Percentiles rank a stretch among this genome's conserved stretches.
These are phyloP conservation scores for Adela reaumurella DNA, from an alignment of 2,888 invertebrate genomes.

Conservation along the genomic window DNA sequence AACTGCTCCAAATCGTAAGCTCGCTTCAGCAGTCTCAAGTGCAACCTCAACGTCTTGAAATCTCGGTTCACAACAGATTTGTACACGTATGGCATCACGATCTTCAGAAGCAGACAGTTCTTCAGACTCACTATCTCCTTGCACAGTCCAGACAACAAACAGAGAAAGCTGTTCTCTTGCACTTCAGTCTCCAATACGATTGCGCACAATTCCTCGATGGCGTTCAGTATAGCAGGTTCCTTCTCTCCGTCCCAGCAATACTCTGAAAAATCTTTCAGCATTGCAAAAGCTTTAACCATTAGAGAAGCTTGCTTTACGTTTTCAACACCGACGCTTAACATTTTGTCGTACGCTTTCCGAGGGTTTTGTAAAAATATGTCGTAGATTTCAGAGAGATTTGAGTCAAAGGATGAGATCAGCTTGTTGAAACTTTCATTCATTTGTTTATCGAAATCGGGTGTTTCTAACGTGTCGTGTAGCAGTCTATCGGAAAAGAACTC, in stretches of 20 bases:
- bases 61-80: conserved; percentile 25
- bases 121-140: conserved; percentile 21
- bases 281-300: conserved; percentile 30
- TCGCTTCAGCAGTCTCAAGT: conserved; percentile 24
- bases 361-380: conserved; percentile 37
- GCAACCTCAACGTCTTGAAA: conserved; percentile 21
- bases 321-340: conserved; percentile 30
- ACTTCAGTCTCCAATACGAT: conserved; percentile 20
- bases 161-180: conserved; percentile 25
- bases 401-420: conserved; percentile 22
- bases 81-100: conserved; percentile 39
- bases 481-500: conserved; percentile 24
- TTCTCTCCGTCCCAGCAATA: conserved; percentile 32
- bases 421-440: conserved; percentile 38
- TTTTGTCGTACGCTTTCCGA: conserved; percentile 24
- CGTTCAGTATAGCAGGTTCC: conserved; percentile 28
- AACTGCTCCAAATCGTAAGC: conserved; percentile 26
- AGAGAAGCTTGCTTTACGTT: conserved; percentile 28
- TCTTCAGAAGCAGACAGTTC: conserved; percentile 27
- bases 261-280: conserved; percentile 26
- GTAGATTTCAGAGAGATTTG: conserved; percentile 26
- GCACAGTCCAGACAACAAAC: conserved; percentile 29
- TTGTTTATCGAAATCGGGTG: conserved; percentile 20
- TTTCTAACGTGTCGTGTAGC: conserved; percentile 22
- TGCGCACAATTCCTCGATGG: conserved; percentile 22